Conservation (phyloP, 2,113 vertebrate genomes). For the Glaucomys volans region DNA sequence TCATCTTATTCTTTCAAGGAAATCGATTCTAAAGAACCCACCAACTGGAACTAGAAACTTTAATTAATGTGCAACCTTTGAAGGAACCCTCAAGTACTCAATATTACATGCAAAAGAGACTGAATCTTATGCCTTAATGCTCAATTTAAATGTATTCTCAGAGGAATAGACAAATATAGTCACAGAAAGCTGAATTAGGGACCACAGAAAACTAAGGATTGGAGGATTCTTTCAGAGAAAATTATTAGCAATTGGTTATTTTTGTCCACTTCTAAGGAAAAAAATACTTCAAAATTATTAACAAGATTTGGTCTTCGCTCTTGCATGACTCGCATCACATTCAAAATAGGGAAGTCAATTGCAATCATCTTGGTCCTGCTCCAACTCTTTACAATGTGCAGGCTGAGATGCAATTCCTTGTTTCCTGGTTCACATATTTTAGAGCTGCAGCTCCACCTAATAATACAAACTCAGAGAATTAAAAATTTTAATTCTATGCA, state of each 20-base stretch:
- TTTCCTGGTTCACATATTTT: neutral
- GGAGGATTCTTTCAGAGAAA: neutral
- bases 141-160: neutral
- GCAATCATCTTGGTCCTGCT: neutral
- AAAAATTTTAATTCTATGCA: neutral
- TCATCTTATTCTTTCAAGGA: neutral
- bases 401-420: neutral
- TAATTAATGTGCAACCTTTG: neutral
- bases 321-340: neutral
- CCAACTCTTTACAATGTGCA: too few relatives aligned
- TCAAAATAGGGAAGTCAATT: neutral
- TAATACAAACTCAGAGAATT: neutral
- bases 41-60: neutral
- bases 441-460: fast-evolving
- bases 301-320: neutral
- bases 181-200: neutral
- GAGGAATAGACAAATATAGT: neutral
- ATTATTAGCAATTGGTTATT: neutral
- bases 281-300: neutral
- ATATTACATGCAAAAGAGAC: neutral
- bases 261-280: neutral
- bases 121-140: neutral
- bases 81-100: neutral
- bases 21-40: neutral
- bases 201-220: neutral